Evolutionary conservation across 2,888 invertebrate genomes (phyloP).

Genomic region (Protula sp.): DNA sequence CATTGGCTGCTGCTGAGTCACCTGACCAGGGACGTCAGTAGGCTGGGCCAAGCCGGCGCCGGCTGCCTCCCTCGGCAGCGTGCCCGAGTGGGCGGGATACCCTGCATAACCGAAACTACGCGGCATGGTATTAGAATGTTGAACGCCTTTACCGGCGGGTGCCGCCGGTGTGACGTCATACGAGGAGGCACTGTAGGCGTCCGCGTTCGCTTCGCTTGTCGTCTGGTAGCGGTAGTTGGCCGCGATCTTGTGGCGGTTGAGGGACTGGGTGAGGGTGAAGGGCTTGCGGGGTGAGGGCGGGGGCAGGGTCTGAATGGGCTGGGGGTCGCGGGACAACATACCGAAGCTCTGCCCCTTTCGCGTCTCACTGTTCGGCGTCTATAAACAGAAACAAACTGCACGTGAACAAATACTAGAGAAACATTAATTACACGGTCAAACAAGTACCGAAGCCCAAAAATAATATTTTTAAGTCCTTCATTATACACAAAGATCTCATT

Average conservation of each 20-base stretch:
- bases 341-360: neutral
- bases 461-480: too few species aligned
- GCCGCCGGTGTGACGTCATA: too few species aligned
- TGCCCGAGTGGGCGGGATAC: too few species aligned
- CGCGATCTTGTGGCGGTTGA: neutral
- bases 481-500: too few species aligned
- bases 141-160: too few species aligned
- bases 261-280: neutral
- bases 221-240: neutral
- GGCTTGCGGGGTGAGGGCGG: neutral
- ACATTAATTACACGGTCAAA: too few species aligned
- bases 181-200: neutral
- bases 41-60: neutral
- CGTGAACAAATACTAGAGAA: too few species aligned
- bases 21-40: too few species aligned
- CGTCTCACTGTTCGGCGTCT: neutral
- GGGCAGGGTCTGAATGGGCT: neutral
- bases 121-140: too few species aligned
- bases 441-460: too few species aligned
- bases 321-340: neutral
- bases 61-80: neutral
- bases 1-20: conserved; percentile 23
- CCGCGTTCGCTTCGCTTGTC: neutral
- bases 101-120: too few species aligned
- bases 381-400: neutral